Evolutionary conservation across 2,797 vertebrate species (phyloP).

Genomic region (Gymnothorax javanicus): DNA sequence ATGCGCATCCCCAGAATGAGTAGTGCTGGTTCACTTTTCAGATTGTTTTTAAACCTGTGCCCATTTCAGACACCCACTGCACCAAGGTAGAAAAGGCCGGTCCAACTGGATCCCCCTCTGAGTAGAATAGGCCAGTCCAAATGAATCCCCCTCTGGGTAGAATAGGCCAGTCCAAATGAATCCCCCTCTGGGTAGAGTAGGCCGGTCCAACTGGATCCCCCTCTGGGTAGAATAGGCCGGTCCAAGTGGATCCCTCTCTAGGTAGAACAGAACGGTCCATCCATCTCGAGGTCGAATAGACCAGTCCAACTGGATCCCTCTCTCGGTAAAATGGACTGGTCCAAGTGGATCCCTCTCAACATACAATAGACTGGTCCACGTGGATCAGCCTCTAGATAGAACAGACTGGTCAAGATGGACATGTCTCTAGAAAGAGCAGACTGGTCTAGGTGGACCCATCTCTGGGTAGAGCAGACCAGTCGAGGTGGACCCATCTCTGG

Average conservation of each 20-base stretch:
- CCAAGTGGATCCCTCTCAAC: background rate
- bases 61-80: constrained; percentile 29
- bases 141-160: too few species aligned
- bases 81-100: constrained; percentile 6
- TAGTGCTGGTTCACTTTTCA: constrained; percentile 50
- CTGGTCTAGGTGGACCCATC: background rate
- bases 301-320: too few species aligned
- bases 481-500: background rate
- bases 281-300: background rate
- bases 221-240: background rate
- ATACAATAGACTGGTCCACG: too few species aligned
- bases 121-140: constrained; percentile 7
- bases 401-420: background rate
- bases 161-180: too few species aligned
- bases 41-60: constrained; percentile 29
- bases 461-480: background rate
- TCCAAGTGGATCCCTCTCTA: background rate
- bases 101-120: constrained; percentile 3
- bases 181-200: background rate
- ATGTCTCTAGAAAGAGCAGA: background rate
- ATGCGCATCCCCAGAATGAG: constrained; percentile 46
- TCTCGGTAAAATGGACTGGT: background rate
- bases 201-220: too few species aligned
- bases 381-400: constrained; percentile 12
- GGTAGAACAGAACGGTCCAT: background rate